Evolutionary conservation across 2,888 invertebrate species (phyloP), one percentile per base, ranked within the genome.

Genomic region (Halocaridina rubra): DNA sequence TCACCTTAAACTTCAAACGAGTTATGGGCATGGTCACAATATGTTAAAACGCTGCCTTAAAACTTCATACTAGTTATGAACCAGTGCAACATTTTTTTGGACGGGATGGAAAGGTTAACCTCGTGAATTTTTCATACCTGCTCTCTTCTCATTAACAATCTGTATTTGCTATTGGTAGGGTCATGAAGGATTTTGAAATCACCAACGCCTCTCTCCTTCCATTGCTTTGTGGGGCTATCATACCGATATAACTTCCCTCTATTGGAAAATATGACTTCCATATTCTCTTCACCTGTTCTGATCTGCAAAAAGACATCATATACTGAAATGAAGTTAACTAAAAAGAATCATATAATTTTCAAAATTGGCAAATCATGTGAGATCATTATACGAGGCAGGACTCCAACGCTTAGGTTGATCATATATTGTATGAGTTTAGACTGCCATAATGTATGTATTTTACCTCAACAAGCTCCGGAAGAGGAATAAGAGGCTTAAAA

Each of bases 161-260:
- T 89, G 59, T 88, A 89, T 71, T 88, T 88, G 27, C 88, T 86
- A 19, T 88, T 88, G 22, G 13, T 82, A 32, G 88, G 84, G 84
- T 90, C 88, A 39, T 88, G 88, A 71, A 92, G 89, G 32, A 92
- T 90, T 89, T 92, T 92, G 59, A 92, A 88, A 69, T 91, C 91
- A 2, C 92, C 92, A 32, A 91, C 87, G 3, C 92, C 92, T 71
- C 92, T 89, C 86, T 92, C 92, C 88, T 92, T 92, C 92, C 92
- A 92, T 88, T 92, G 91, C 76, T 90, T 90, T 0, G 90, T 87
- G 79, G 91, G 91, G 88, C 22, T 91, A 89, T 89, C 90, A 91
- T 64, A 92, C n/a, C 92, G 89, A 89, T 90, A 92, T 30, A 92
- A 72, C 57, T 88, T 87, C 24, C 74, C 72, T 19, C 88, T 82